These are phyloP conservation scores for Apodemus sylvaticus DNA, from an alignment of 2,113 vertebrate species.

Conservation along the genomic window DNA sequence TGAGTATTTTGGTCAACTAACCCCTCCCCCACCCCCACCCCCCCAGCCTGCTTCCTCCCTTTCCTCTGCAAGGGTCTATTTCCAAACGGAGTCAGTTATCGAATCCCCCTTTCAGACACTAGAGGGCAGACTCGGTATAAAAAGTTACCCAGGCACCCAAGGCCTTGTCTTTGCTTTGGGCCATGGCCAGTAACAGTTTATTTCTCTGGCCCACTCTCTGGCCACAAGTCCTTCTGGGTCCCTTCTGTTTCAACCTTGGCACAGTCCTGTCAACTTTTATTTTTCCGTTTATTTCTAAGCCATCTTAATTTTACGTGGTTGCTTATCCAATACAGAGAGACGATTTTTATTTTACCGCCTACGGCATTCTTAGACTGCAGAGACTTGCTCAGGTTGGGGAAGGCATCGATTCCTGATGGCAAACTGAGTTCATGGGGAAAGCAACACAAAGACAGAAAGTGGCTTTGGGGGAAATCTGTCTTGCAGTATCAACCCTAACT, in stretches of 20 bases:
- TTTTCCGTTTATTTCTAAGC: not conserved
- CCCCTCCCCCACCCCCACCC: no score
- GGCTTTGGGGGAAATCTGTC: not conserved
- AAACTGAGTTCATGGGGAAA: not conserved
- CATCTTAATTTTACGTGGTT: slow-evolving; percentile 23
- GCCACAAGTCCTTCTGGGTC: not conserved
- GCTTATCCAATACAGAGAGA: not conserved
- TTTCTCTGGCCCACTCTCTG: not conserved
- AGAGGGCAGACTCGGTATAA: slow-evolving; percentile 2
- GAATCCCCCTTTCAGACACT: not conserved
- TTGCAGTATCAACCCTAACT: not conserved
- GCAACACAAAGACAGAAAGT: not conserved
- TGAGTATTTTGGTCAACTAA: not conserved
- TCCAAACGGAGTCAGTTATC: not conserved
- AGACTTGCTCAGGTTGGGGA: not conserved
- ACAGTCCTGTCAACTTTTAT: not conserved
- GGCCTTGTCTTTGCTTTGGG: not conserved
- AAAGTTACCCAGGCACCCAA: not conserved
- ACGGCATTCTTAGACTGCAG: not conserved
- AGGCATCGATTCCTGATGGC: not conserved
- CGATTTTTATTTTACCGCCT: not conserved
- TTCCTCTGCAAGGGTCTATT: not conserved
- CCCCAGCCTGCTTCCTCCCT: not conserved
- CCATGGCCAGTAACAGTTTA: not conserved
- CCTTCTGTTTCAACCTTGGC: not conserved